A percentile compares a stretch with the other conserved stretches of the same genome.
phyloP scores from a whole-genome alignment of 1,140 invertebrate genomes.

The Aphidius ervi region DNA sequence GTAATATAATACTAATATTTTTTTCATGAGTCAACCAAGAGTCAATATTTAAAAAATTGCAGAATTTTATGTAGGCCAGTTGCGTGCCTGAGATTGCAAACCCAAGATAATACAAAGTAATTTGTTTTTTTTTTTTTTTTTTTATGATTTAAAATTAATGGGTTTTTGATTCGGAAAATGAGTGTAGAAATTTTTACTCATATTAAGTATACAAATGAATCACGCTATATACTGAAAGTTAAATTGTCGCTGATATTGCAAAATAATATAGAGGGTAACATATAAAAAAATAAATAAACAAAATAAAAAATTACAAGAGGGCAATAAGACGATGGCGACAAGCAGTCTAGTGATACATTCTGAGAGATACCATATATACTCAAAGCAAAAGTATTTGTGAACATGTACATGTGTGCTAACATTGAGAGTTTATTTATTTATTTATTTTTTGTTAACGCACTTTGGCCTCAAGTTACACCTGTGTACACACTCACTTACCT shows the following conservation, averaged over 20 bases:
- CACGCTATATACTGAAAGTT: slow-evolving; percentile 27
- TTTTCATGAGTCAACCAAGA: too few species aligned
- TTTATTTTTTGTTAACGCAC: slow-evolving; percentile 13
- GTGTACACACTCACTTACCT: slow-evolving; percentile 21
- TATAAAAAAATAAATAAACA: slow-evolving; percentile 1
- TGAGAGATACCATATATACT: too few species aligned
- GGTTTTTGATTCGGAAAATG: too few species aligned
- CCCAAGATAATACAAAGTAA: too few species aligned
- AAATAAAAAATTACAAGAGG: slow-evolving; percentile 1
- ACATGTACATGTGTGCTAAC: neutral
- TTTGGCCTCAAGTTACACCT: slow-evolving; percentile 22
- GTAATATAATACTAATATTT: too few species aligned
- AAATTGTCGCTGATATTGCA: slow-evolving; percentile 8
- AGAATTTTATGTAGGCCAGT: too few species aligned
- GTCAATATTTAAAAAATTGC: too few species aligned
- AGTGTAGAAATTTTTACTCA: slow-evolving; percentile 1
- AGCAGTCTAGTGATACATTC: slow-evolving; percentile 32
- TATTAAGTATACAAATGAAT: slow-evolving; percentile 26
- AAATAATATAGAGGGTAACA: slow-evolving; percentile 3
- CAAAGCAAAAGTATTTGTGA: too few species aligned
- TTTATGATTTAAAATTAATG: too few species aligned
- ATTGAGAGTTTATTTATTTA: slow-evolving; percentile 4
- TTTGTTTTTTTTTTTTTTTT: too few species aligned
- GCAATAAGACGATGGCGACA: slow-evolving; percentile 30
- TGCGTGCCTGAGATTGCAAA: too few species aligned